Percentiles rank a stretch among this genome's conserved stretches.
Conservation (phyloP, 2,888 invertebrate genomes). For the Nomada fucata region DNA sequence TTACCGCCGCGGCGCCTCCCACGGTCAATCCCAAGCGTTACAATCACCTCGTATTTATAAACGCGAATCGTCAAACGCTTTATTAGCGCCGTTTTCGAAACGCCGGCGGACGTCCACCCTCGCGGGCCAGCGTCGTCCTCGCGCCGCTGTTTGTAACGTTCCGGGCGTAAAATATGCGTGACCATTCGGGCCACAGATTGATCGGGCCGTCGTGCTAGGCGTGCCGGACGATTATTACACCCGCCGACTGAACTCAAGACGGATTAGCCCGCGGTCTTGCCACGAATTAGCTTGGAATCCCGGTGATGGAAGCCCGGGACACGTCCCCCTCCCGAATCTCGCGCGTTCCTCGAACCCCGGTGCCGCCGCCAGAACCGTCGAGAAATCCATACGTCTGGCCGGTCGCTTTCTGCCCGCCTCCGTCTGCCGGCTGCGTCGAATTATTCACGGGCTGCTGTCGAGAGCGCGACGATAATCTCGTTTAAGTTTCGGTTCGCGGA, state of each 20-base stretch:
- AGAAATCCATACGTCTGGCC: slow-evolving; percentile 57
- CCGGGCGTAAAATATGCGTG: slow-evolving; percentile 39
- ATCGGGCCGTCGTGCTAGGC: slow-evolving; percentile 73
- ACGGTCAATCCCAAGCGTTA: slow-evolving; percentile 43
- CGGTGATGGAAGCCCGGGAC: slow-evolving; percentile 59
- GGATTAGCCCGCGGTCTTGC: slow-evolving; percentile 73
- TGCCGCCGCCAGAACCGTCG: slow-evolving; percentile 6
- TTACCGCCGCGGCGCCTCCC: slow-evolving; percentile 28
- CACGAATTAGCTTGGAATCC: slow-evolving; percentile 77
- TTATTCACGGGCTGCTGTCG: slow-evolving; percentile 72
- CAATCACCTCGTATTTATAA: slow-evolving; percentile 42
- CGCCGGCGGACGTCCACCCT: background rate
- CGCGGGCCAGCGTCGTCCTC: background rate
- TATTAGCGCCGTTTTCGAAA: slow-evolving; percentile 27
- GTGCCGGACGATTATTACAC: slow-evolving; percentile 76
- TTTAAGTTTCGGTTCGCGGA: slow-evolving; percentile 69
- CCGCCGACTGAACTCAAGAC: slow-evolving; percentile 64
- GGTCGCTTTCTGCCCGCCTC: slow-evolving; percentile 17
- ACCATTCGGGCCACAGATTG: slow-evolving; percentile 68
- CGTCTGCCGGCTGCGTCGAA: slow-evolving; percentile 65
- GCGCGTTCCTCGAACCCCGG: slow-evolving; percentile 26
- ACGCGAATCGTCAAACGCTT: slow-evolving; percentile 45
- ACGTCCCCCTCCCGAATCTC: slow-evolving; percentile 56
- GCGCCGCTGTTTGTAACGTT: slow-evolving; percentile 46
- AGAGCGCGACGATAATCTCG: slow-evolving; percentile 69